Conservation (phyloP, 2,113 vertebrate species). For the Scortum barcoo region DNA sequence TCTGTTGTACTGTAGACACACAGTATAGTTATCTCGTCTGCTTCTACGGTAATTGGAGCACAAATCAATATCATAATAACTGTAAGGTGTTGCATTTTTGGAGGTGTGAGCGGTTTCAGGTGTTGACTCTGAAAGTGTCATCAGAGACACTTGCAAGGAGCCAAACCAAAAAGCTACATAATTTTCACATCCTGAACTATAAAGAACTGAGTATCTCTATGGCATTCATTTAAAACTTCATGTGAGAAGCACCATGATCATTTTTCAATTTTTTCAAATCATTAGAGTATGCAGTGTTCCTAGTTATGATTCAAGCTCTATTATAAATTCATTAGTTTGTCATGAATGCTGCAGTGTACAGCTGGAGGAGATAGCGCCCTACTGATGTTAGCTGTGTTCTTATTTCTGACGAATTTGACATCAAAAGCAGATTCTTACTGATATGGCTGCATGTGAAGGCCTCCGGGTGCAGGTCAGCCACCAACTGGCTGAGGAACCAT, state of each 20-base stretch:
- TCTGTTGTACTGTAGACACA: background rate
- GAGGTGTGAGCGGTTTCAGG: background rate
- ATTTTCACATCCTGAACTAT: constrained; percentile 1
- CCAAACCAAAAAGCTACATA: background rate
- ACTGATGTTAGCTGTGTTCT: background rate
- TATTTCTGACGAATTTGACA: constrained; percentile 19
- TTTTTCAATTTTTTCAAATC: too few relatives aligned
- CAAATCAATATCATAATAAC: background rate
- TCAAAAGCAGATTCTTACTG: background rate
- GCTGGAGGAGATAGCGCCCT: background rate
- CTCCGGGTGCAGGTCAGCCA: constrained; percentile 32
- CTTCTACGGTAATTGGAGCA: background rate
- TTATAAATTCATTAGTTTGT: constrained; percentile 12
- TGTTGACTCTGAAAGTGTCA: background rate
- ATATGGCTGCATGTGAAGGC: constrained; percentile 10
- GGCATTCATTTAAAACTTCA: background rate
- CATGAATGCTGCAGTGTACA: background rate
- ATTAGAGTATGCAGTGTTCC: background rate
- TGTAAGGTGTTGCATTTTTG: background rate
- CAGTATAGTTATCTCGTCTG: background rate
- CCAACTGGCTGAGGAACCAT: constrained; percentile 52
- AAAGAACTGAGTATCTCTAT: constrained; percentile 2
- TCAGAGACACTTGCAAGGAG: background rate
- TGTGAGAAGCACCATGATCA: background rate
- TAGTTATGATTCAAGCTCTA: background rate